phyloP scores from a whole-genome alignment of 2,888 invertebrate species.

The Carpatolechia fugitivella region DNA sequence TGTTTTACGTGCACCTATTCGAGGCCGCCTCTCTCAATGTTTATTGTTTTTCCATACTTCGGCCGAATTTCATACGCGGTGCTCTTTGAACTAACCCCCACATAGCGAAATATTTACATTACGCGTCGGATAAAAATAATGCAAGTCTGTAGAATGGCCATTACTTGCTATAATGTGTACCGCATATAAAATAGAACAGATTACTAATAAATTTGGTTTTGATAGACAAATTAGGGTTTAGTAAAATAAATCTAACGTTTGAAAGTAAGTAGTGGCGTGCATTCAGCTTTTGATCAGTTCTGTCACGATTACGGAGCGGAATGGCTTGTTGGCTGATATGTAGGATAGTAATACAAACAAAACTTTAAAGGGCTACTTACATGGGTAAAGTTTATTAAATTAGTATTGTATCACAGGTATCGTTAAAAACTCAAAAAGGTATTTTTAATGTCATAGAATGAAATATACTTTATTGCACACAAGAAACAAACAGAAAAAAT shows the following conservation, averaged over 20 bases:
- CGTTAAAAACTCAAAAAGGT: too few species aligned
- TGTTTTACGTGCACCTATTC: slow-evolving; percentile 32
- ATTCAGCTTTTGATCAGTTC: not conserved
- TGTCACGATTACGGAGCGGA: not conserved
- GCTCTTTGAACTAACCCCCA: slow-evolving; percentile 61
- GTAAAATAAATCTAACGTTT: slow-evolving; percentile 5
- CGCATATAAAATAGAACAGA: slow-evolving; percentile 59
- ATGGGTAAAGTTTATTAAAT: too few species aligned
- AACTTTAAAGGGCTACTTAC: too few species aligned
- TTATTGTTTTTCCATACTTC: slow-evolving; percentile 60
- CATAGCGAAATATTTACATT: slow-evolving; percentile 62
- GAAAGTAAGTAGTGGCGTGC: not conserved
- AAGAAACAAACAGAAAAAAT: too few species aligned
- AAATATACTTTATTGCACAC: too few species aligned
- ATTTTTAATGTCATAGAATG: too few species aligned
- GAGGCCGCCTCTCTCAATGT: slow-evolving; percentile 50
- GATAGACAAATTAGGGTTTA: slow-evolving; percentile 11
- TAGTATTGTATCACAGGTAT: too few species aligned
- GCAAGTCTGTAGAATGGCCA: slow-evolving; percentile 62
- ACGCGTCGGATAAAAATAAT: slow-evolving; percentile 56
- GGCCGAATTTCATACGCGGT: slow-evolving; percentile 51
- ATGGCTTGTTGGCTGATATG: not conserved
- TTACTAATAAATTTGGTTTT: slow-evolving; percentile 27
- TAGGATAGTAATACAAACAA: not conserved
- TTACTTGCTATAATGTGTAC: slow-evolving; percentile 58